Evolutionary conservation across 2,113 vertebrate species (phyloP).

Genomic region (Aldabrachelys gigantea): DNA sequence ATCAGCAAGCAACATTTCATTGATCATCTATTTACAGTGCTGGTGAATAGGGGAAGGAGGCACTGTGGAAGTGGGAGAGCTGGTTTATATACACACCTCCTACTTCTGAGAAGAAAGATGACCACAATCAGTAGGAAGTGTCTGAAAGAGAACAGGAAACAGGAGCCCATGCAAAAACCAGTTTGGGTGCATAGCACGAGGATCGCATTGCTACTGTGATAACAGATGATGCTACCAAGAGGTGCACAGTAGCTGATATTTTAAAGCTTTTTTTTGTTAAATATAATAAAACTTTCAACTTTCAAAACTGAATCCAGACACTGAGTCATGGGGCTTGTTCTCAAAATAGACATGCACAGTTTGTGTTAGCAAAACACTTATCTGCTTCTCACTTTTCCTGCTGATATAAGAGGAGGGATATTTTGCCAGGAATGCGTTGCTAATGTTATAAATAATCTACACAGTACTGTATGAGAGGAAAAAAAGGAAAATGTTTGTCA

Average conservation of each 20-base stretch:
- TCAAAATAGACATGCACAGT: not conserved
- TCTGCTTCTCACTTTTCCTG: not conserved
- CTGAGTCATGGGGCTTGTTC: not conserved
- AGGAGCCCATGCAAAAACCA: not conserved
- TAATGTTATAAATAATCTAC: not conserved
- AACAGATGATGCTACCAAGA: not conserved
- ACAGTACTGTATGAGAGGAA: not conserved
- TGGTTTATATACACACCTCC: not conserved
- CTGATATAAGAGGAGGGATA: not conserved
- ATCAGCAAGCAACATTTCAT: slow-evolving; percentile 8
- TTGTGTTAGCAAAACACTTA: not conserved
- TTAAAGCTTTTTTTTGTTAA: not conserved
- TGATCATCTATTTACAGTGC: not conserved
- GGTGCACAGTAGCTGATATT: not conserved
- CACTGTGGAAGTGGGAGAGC: not conserved
- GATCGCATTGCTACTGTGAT: not conserved
- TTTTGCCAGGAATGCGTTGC: slow-evolving; percentile 26
- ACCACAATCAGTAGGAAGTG: not conserved
- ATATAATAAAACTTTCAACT: not conserved
- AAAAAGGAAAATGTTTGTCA: not conserved
- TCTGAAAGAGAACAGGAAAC: not conserved
- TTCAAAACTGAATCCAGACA: not conserved
- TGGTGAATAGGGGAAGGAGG: not conserved
- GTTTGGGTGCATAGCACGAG: not conserved
- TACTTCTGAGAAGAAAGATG: not conserved